Evolutionary conservation across 2,888 invertebrate species (phyloP), one percentile per base, ranked within the genome.

Genomic region (Apotomis turbidana): DNA sequence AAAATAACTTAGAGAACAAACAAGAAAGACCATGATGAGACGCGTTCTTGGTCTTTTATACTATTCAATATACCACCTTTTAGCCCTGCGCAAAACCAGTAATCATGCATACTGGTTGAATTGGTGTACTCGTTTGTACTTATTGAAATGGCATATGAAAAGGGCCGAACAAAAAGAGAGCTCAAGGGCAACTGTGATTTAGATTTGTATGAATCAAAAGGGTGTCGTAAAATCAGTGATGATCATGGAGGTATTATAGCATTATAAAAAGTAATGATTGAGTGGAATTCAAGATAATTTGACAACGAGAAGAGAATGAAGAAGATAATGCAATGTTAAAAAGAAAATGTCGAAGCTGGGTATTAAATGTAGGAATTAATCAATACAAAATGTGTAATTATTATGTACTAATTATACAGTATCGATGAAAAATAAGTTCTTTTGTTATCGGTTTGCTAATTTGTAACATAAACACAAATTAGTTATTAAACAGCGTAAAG

Each of bases 161-260:
- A 68, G 63, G 68, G 68, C 57, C 52, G 13, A 68, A 63, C 52
- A 27, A 68, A 51, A 68, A 59, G 71, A 44, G 38, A 54, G 54
- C 62, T 68, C 72, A 72, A 72, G 67, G 71, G 63, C 54, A 68
- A 54, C 58, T 58, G 68, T 63, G 63, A 38, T 63, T 72, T 52
- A 63, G 46, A 54, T 46, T 68, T 58, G 46, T 15, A 72, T 58
- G 46, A 13, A 38, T 4, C n/a, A 36, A 52, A 54, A 64, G 38
- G 41, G 9, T 58, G 38, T 27, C 36, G 36, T 13, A 46, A 12
- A 52, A 52, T 44, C 8, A 13, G 41, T 44, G 15, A 57, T 10
- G 36, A 10, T 12, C 5, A 8, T 10, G 49, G 9, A 41, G 41
- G 49, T 9, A 49, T 6, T 44, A 6, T 49, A 9, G 1, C 9